phyloP scores from a whole-genome alignment of 2,797 vertebrate genomes.

The Sebastolobus alascanus region DNA sequence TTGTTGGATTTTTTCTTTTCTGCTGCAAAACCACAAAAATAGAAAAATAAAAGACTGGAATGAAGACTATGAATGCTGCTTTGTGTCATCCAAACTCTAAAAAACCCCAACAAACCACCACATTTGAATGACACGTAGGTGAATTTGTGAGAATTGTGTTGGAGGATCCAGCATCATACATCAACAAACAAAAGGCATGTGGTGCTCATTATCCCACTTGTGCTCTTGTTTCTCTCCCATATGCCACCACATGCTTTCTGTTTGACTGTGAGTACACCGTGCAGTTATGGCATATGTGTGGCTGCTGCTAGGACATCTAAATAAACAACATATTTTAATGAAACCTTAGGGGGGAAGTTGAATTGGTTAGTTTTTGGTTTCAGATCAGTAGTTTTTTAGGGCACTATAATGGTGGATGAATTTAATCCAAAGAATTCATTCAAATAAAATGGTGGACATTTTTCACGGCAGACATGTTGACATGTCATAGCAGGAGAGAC shows the following conservation, averaged over 20 bases:
- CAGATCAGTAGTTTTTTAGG: background rate
- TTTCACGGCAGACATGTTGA: too few species aligned
- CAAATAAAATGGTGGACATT: background rate
- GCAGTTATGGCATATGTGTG: background rate
- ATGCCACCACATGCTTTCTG: constrained; percentile 2
- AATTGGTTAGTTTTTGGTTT: background rate
- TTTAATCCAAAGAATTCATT: background rate
- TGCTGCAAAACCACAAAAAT: background rate
- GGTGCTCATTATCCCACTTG: constrained; percentile 11
- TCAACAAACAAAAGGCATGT: constrained; percentile 29
- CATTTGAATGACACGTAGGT: constrained; percentile 3
- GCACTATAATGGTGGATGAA: background rate
- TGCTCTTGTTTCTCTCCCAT: background rate
- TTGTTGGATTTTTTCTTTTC: background rate
- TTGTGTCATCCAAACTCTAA: background rate
- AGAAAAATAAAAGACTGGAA: background rate
- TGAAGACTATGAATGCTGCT: background rate
- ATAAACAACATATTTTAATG: background rate
- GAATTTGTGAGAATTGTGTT: background rate
- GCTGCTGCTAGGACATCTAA: background rate
- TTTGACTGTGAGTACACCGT: background rate
- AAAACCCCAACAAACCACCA: background rate
- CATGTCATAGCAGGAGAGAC: background rate
- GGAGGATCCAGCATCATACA: background rate
- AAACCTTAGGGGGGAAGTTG: background rate